These are phyloP conservation scores for Heliconius melpomene DNA, from an alignment of 1,140 invertebrate genomes.

Conservation along the genomic window DNA sequence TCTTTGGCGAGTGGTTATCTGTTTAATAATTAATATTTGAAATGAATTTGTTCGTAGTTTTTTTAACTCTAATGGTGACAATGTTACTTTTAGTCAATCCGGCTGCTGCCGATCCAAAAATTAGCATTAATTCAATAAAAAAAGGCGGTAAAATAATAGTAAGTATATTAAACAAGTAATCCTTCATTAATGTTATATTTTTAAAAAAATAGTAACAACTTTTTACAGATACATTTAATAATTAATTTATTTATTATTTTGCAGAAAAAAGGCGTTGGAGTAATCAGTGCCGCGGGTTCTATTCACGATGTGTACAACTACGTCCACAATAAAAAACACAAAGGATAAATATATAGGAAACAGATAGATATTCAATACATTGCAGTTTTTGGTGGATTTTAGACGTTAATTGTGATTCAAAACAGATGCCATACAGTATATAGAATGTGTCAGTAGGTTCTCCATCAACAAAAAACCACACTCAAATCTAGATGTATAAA, in stretches of 20 bases:
- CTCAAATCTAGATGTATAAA: too few species aligned
- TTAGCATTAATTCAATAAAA: slow-evolving; percentile 44
- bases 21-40: not conserved
- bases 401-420: too few species aligned
- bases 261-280: slow-evolving; percentile 45
- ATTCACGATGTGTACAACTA: slow-evolving; percentile 45
- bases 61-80: slow-evolving; percentile 43
- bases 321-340: slow-evolving; percentile 19
- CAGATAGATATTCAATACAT: too few species aligned
- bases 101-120: slow-evolving; percentile 42
- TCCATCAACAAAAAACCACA: too few species aligned
- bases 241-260: too few species aligned
- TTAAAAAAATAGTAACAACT: not conserved
- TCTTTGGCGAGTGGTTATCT: not conserved
- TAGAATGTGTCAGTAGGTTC: too few species aligned
- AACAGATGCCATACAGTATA: too few species aligned
- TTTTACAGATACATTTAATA: too few species aligned
- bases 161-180: slow-evolving; percentile 31
- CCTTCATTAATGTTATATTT: too few species aligned
- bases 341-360: not conserved
- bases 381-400: too few species aligned
- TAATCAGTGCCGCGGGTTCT: slow-evolving; percentile 40
- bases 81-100: slow-evolving; percentile 42
- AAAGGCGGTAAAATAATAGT: slow-evolving; percentile 50
- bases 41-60: slow-evolving; percentile 19